Base-by-base conservation (phyloP, 1,140 invertebrate genomes). In the Ips nitidus region DNA sequence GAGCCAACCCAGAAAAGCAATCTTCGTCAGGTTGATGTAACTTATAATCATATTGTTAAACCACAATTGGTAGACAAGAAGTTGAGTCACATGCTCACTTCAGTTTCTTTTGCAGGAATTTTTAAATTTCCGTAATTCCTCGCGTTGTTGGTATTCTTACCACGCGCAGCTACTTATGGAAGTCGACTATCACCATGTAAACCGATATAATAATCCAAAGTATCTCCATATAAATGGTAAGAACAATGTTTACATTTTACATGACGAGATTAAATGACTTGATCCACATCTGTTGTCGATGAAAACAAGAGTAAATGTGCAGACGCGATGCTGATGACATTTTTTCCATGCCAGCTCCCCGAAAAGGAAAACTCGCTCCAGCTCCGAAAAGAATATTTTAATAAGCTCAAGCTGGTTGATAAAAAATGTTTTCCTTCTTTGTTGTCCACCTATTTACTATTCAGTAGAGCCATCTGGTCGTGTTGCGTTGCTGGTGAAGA, bases 341-440 rank as follows among this genome's bases (percentile, higher is more conserved):
- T 63, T 63, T 63, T 63, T 52, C 41, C 22, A 37, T 41, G 39
- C 42, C 6, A 4, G 41, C n/a, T 7, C 22, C 59, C 59, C 41
- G n/a, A 61, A 61, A 61, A 61, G 59, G 59, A 61, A 45, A 61
- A 47, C 57, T 52, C 37, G 37, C 47, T 8, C 5, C 36, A 40
- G 41, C 37, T 4, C 37, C 22, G 61, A 52, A 63, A 63, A 63
- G 59, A 63, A 63, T 63, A 63, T 63, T 63, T 63, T 63, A 63
- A 63, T 63, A 61, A 22, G 22, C 22, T 22, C 22, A 59, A 60
- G 45, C 7, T 52, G 50, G 52, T 63, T 63, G 41, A 63, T 22
- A 39, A 63, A 63, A 63, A 63, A 52, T 52, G 43, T 39, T 61
- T 52, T 52, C 61, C 61, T 63, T 63, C 45, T 63, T 63, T 63